phyloP scores from a whole-genome alignment of 2,888 invertebrate genomes.

The Drosophila lutescens region DNA sequence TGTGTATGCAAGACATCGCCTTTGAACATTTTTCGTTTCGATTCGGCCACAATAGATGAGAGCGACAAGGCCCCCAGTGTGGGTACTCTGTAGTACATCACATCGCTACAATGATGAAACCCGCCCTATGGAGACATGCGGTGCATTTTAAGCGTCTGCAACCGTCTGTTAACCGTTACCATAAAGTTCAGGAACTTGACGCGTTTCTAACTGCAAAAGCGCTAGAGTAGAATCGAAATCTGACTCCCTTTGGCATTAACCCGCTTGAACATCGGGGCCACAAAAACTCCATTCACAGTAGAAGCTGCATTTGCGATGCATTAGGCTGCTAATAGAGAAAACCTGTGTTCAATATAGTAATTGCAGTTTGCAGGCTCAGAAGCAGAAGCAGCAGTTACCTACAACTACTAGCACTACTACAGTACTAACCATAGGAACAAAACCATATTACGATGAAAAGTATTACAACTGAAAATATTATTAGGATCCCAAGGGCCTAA shows the following conservation, averaged over 20 bases:
- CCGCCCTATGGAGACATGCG: conserved; percentile 45
- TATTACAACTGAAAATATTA: too few species aligned
- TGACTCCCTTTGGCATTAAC: conserved; percentile 63
- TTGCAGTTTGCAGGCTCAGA: conserved; percentile 12
- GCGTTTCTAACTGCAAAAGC: conserved; percentile 29
- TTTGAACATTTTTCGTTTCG: conserved; percentile 39
- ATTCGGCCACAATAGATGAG: conserved; percentile 55
- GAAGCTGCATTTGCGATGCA: conserved; percentile 26
- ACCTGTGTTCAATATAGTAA: conserved; percentile 41
- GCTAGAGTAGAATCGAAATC: conserved; percentile 16
- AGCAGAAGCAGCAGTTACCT: not conserved
- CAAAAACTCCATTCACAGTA: conserved; percentile 20
- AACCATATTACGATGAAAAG: too few species aligned
- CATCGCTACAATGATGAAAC: conserved; percentile 53
- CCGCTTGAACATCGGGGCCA: conserved; percentile 68
- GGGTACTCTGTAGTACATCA: conserved; percentile 4
- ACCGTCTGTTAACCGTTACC: conserved; percentile 57
- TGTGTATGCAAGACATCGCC: conserved; percentile 67
- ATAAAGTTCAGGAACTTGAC: conserved; percentile 68
- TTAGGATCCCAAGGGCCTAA: too few species aligned
- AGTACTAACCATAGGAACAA: too few species aligned
- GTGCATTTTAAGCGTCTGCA: conserved; percentile 49
- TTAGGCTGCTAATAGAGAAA: conserved; percentile 39
- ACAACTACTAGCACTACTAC: not conserved
- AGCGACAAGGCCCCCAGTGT: conserved; percentile 40